Evolutionary conservation across 2,888 invertebrate species (phyloP), one percentile per base, ranked within the genome.

Genomic region (Caenorhabditis parvicauda): DNA sequence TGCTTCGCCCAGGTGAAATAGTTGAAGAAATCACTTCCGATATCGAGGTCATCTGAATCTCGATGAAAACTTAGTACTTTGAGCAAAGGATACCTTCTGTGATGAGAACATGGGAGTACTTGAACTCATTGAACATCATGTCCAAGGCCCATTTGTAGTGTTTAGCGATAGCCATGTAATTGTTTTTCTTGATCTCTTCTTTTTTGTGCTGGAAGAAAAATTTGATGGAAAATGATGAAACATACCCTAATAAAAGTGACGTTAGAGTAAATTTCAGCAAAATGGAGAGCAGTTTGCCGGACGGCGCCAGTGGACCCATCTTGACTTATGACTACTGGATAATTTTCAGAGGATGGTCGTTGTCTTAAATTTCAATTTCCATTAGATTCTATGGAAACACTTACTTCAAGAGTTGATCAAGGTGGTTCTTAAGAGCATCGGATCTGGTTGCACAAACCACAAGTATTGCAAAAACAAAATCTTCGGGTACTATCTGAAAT

Each of bases 111-210:
- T 90, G 89, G 53, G 90, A 88, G 81, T 90, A 90, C 45, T 89
- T 89, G 82, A 90, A 86, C 51, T 86, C 87, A 58, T 87, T 86
- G 81, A 98, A 92, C 37, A 92, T 89, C 79, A 92, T 88, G 83
- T 92, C 90, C 37, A 98, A 84, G 0, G 96, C 96, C 89, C 95
- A 98, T 67, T 90, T 90, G 83, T 92, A 98, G 82, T 98, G 98
- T 0, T 95, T 87, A 0, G 96, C 89, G 69, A 98, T 96, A 21
- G 59, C 58, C 39, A 58, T 52, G 54, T 70, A 70, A 51, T 64
- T 67, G 45, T 62, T 61, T 19, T 54, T 39, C 42, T 52, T 54
- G 39, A 54, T 63, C 37, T 38, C 41, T 5, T 3, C 45, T n/a
- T 55, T 58, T 37, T 59, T 46, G 44, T 67, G 67, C 67, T 67